Evolutionary conservation across 2,797 vertebrate genomes (phyloP).

Genomic region (Fistularia tabacaria): DNA sequence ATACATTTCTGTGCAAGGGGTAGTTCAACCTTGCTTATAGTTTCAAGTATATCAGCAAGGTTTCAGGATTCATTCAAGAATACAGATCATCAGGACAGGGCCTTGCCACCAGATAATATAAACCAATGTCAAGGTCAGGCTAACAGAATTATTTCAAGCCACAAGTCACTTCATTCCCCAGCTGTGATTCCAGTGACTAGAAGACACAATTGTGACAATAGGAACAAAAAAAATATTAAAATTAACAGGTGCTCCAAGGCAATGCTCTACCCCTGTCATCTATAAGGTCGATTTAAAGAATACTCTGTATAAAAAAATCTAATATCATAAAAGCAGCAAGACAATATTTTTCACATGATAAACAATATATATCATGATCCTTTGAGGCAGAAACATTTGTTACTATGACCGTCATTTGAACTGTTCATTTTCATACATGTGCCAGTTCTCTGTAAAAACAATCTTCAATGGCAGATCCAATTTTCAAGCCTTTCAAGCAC

Average conservation of each 20-base stretch:
- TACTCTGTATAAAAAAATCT: too few species aligned
- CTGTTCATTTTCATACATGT: slow-evolving; percentile 16
- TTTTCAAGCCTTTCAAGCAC: slow-evolving; percentile 8
- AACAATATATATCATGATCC: slow-evolving; percentile 1
- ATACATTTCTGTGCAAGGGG: too few species aligned
- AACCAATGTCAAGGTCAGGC: neutral
- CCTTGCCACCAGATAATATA: neutral
- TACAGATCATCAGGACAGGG: neutral
- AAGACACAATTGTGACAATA: neutral
- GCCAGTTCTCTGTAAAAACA: neutral
- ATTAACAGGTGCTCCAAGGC: neutral
- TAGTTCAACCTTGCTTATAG: too few species aligned
- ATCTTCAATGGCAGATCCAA: neutral
- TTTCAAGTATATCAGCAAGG: too few species aligned
- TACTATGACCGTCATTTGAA: slow-evolving; percentile 9
- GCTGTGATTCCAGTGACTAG: neutral
- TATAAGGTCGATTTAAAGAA: slow-evolving; percentile 5
- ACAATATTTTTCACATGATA: too few species aligned
- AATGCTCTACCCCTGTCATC: slow-evolving; percentile 1
- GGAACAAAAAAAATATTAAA: neutral
- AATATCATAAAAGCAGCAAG: neutral
- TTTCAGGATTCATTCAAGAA: too few species aligned
- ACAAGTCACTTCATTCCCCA: slow-evolving; percentile 4
- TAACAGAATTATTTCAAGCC: slow-evolving; percentile 19
- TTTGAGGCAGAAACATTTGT: slow-evolving; percentile 9